Base-by-base conservation (phyloP, 2,113 vertebrate species). In the Cichladusa arquata region DNA sequence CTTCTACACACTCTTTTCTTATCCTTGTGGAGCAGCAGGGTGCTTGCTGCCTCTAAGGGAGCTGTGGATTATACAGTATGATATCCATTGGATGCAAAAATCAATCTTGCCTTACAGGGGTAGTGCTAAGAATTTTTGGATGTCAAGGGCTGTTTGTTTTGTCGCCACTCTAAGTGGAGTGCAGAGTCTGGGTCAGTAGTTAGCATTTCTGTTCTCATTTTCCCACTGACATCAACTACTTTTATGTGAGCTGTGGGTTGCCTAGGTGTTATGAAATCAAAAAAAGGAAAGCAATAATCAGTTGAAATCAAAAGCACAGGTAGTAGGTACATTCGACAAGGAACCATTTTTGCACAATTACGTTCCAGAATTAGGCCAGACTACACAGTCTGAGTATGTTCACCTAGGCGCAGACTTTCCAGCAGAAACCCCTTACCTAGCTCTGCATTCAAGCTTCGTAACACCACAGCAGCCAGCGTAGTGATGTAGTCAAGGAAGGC, bases 401-500 rank as follows among this genome's bases (percentile, higher is more conserved):
- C 48, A 76, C 3, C 28, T 5, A 31, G 12, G 57, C 36, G 81
- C 56, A 71, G 53, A 14, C 18, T 26, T 77, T 3, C 9, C 54
- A 81, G 56, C 25, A 76, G 50, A 71, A 86, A n/a, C 13, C 40
- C 51, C 97, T 97, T 86, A 98, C 98, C 98, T 33, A 98, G 98
- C 58, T 99, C 99, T 74, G 98, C 93, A 48, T 97, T 96, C 61
- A 99, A 96, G 95, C 99, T 99, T 78, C 97, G 98, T 78, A 99
- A 97, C 12, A 99, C 93, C 93, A 99, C 97, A 4, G 98, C 97
- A 31, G 98, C 98, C 83, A 99, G 92, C 0, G 98, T 98, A 95
- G 98, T 98, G 86, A 99, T 74, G 60, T 99, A 99, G 92, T 98
- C 97, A 57, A 99, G 96, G 96, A 99, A 99, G 45, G 93, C 95